Base-by-base conservation (phyloP, 53 echinoderm and acorn worm genomes). In the Arbacia lixula region DNA sequence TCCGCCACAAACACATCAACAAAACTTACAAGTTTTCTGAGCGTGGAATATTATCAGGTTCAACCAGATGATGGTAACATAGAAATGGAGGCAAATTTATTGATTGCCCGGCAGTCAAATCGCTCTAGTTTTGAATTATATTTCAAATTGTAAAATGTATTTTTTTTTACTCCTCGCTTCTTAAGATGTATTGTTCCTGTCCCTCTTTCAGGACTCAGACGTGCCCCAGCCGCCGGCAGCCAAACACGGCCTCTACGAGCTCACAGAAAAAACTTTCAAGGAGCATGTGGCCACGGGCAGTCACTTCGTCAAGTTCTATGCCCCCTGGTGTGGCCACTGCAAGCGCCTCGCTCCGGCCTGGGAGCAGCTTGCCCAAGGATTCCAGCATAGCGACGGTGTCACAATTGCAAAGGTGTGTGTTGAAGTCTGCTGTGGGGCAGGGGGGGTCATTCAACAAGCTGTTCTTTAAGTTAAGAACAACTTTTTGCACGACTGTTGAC, bases 271-370 rank as follows among this genome's bases (percentile, higher is more conserved):
- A n/a, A 85, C 53, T 33, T 91, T 91, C 72, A 88, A 91, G 65
- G 65, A 65, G 32, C 87, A 88, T 56, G 63, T 91, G 2, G 61
- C 60, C 10, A 84, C 46, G 36, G 91, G 91, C 24, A 77, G 73
- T 43, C 91, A 91, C 36, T 91, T 91, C 17, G 76, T 91, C 68
- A 88, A 91, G 76, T 91, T 91, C 34, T 91, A 91, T 40, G 91
- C 91, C 55, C 91, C 91, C 0, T 91, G 91, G 91, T 91, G 91
- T 36, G 91, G 91, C 46, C 91, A 91, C 85, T 90, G 90, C 83
- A 90, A 90, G 66, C 68, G 71, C 61, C 66, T 90, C 19, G 90
- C 90, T 31, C 90, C 90, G 1, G 58, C 83, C 1, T 90, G 90
- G 90, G 83, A 82, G 12, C 61, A 90, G 3, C 90, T 90, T 36